A percentile compares a stretch with the other conserved stretches of the same genome.
Conservation (phyloP, 1,140 invertebrate species). For the Andricus grossulariae region DNA sequence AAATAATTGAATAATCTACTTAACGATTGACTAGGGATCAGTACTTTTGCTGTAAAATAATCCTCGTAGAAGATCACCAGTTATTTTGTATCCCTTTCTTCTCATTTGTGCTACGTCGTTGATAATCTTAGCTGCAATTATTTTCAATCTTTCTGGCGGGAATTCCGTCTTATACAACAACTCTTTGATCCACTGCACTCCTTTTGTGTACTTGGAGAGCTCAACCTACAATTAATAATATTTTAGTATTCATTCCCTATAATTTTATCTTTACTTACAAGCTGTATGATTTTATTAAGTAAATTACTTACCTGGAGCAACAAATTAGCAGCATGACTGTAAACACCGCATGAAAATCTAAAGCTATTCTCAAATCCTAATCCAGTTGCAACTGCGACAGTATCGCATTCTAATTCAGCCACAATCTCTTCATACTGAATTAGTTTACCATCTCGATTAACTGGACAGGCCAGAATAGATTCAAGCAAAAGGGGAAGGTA, state of each 20-base stretch:
- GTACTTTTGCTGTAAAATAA: slow-evolving; percentile 80
- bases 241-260: slow-evolving; percentile 21
- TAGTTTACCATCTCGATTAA: slow-evolving; percentile 77
- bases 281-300: background rate
- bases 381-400: slow-evolving; percentile 77
- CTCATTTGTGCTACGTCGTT: slow-evolving; percentile 86
- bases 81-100: slow-evolving; percentile 79
- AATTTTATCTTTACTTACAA: slow-evolving; percentile 9
- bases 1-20: background rate
- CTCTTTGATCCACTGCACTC: slow-evolving; percentile 86
- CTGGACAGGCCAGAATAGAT: slow-evolving; percentile 82
- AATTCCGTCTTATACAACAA: slow-evolving; percentile 84
- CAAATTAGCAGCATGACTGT: slow-evolving; percentile 78
- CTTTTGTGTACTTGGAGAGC: slow-evolving; percentile 84
- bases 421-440: slow-evolving; percentile 85
- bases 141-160: slow-evolving; percentile 83
- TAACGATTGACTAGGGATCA: background rate
- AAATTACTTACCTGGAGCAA: slow-evolving; percentile 74
- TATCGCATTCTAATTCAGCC: slow-evolving; percentile 84
- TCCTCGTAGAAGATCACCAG: slow-evolving; percentile 79
- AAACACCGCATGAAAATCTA: slow-evolving; percentile 80
- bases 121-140: slow-evolving; percentile 85
- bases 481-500: slow-evolving; percentile 86
- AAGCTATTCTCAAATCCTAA: slow-evolving; percentile 78
- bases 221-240: slow-evolving; percentile 79